Percentiles rank a stretch among this genome's conserved stretches.
Conservation (phyloP, 2,888 invertebrate genomes). For the Drosophila parthenogenetica region DNA sequence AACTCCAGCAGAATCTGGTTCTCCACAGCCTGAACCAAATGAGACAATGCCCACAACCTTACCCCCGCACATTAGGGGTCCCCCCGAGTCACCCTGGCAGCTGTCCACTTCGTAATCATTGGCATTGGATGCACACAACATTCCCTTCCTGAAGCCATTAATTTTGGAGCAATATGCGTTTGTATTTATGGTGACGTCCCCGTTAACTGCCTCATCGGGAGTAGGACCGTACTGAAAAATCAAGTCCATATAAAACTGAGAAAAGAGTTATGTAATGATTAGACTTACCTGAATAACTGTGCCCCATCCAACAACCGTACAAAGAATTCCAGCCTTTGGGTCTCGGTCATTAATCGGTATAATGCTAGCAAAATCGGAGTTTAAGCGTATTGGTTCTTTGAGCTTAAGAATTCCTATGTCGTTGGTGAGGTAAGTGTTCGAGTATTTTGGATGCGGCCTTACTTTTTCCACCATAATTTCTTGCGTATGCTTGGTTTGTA, state of each 20-base stretch:
- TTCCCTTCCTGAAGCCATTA: conserved; percentile 22
- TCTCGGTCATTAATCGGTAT: conserved; percentile 20
- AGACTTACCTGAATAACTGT: conserved; percentile 56
- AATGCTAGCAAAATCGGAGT: neutral
- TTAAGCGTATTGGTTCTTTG: neutral
- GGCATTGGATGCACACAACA: conserved; percentile 64
- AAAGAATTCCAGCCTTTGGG: conserved; percentile 23
- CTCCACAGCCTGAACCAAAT: conserved; percentile 64
- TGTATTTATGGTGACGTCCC: conserved; percentile 47
- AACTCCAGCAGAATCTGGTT: conserved; percentile 38
- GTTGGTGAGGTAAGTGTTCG: neutral
- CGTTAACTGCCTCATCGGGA: conserved; percentile 64
- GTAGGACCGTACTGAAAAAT: conserved; percentile 55
- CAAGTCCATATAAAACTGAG: neutral
- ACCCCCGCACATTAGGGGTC: conserved; percentile 62
- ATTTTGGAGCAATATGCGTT: conserved; percentile 26
- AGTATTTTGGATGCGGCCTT: conserved; percentile 45
- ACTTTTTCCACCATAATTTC: conserved; percentile 2
- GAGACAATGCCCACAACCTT: conserved; percentile 68
- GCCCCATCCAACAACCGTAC: conserved; percentile 72
- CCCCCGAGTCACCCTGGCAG: conserved; percentile 77
- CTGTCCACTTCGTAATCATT: conserved; percentile 54
- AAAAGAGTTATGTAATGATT: too few species aligned
- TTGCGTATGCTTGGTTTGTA: conserved; percentile 28
- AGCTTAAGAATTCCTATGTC: conserved; percentile 54